A percentile compares a stretch with the other conserved stretches of the same genome.
These are phyloP conservation scores for Lapara coniferarum DNA, from an alignment of 2,888 invertebrate species.

Conservation along the genomic window DNA sequence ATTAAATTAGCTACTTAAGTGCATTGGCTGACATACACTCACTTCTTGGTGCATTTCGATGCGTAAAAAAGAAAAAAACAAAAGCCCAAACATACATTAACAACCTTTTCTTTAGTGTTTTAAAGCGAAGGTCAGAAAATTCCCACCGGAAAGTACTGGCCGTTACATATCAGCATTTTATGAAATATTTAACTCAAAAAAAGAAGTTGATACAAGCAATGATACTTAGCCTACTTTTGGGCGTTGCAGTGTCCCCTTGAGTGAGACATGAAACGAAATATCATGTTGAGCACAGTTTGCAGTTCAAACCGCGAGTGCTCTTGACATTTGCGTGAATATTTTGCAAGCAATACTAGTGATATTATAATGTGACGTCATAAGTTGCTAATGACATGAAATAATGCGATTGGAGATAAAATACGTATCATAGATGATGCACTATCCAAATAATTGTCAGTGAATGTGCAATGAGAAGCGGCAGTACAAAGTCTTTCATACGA, in stretches of 20 bases:
- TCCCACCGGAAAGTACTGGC: slow-evolving; percentile 11
- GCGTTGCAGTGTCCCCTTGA: slow-evolving; percentile 8
- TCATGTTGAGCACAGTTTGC: slow-evolving; percentile 28
- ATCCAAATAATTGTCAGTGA: neutral
- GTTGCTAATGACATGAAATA: neutral
- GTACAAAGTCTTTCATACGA: too few relatives aligned
- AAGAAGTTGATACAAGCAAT: slow-evolving; percentile 12
- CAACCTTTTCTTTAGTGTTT: neutral
- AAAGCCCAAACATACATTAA: slow-evolving; percentile 6
- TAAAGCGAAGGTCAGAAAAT: slow-evolving; percentile 18
- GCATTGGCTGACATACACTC: slow-evolving; percentile 11
- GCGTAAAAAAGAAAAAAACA: neutral
- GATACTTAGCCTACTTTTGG: slow-evolving; percentile 19
- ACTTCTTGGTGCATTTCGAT: slow-evolving; percentile 1
- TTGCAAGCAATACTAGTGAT: slow-evolving; percentile 6
- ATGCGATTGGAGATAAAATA: too few relatives aligned
- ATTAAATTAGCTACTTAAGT: slow-evolving; percentile 13
- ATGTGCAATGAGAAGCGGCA: too few relatives aligned
- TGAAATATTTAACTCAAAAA: slow-evolving; percentile 15
- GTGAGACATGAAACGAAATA: slow-evolving; percentile 25
- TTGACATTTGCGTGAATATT: slow-evolving; percentile 29
- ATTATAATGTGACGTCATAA: neutral
- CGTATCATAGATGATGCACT: neutral
- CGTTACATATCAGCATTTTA: neutral
- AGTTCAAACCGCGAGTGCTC: slow-evolving; percentile 27